Evolutionary conservation across 2,797 vertebrate species (phyloP).

Genomic region (Nothura maculosa): DNA sequence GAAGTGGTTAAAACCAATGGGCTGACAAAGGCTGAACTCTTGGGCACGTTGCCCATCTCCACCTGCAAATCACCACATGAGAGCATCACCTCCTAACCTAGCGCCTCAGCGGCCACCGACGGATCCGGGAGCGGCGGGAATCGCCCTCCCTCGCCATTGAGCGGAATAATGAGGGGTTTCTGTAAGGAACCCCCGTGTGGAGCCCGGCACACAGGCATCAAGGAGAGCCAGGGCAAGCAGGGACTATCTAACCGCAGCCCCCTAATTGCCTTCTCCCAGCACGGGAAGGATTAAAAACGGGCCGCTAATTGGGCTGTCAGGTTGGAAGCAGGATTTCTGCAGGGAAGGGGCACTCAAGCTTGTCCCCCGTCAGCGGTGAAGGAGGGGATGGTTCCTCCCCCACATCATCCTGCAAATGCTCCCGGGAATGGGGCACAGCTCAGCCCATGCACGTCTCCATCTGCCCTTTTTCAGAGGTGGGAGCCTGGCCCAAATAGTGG

Average conservation of each 20-base stretch:
- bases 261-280: neutral
- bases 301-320: neutral
- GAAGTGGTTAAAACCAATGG: neutral
- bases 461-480: neutral
- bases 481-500: neutral
- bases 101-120: neutral
- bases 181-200: too few relatives aligned
- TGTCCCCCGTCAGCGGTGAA: neutral
- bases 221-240: neutral
- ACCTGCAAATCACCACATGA: rapidly evolving
- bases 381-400: neutral
- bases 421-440: neutral
- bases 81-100: neutral
- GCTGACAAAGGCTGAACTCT: rapidly evolving
- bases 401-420: too few relatives aligned
- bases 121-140: neutral
- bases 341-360: neutral
- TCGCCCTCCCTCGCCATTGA: neutral
- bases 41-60: neutral
- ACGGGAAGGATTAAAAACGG: neutral
- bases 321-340: neutral
- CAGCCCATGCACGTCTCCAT: too few relatives aligned
- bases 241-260: neutral
- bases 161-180: neutral
- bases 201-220: rapidly evolving